Base-by-base conservation (phyloP, 1,140 invertebrate genomes). In the Drosophila sturtevanti region DNA sequence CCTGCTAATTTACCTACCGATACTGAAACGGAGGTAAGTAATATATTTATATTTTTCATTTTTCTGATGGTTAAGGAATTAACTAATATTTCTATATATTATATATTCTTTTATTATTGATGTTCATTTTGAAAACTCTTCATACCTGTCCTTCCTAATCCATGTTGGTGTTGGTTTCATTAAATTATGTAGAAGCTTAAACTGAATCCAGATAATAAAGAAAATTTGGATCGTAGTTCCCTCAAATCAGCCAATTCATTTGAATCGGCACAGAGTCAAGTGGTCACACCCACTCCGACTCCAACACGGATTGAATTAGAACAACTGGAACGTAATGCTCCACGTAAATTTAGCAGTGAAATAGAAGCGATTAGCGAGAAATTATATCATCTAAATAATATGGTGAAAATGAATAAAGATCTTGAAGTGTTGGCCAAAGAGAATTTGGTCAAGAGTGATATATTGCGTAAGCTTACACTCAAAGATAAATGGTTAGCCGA, bases 11-110 rank as follows among this genome's bases (percentile, higher is more conserved):
- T 93, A 37, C 93, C 95, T 75, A 94, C 95, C 51, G 95, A 96
- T 68, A 95, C 95, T 11, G 95, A 96, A 92, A 96, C 95, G 72
- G 95, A 96, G 95, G 95, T 96, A 93, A 78, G 81, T 75, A 1
- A 7, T 31, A 14, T 3, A 58, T 52, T 14, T n/a, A 6, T 35
- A 14, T 3, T 58, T 52, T 12, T n/a, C 9, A 9, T 10, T 27
- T 21, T n/a, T 56, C 10, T 37, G 5, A 62, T 65, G 77, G 75
- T 59, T 63, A 65, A 68, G 61, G 87, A 74, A 52, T 72, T 56
- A 87, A 81, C 78, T 90, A 81, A 90, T 85, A 56, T 75, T 51
- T 48, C 68, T 68, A 82, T 79, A 82, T 85, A 80, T 81, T 92
- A 67, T 73, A 61, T 81, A 62, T 64, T 71, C 59, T 67, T 64